Base-by-base conservation (phyloP, 2,888 invertebrate species). In the Marronus borbonicus region DNA sequence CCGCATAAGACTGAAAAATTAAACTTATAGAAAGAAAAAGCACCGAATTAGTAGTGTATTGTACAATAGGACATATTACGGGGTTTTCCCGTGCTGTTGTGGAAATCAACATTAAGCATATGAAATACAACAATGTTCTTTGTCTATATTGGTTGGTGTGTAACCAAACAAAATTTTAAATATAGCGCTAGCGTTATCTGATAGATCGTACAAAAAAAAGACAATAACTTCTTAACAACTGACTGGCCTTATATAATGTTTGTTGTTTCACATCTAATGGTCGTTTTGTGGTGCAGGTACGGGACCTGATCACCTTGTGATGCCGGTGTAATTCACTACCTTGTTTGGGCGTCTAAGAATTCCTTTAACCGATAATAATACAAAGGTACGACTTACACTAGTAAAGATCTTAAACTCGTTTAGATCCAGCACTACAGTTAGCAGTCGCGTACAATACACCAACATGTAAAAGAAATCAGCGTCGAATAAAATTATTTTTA, bases 281-380 rank as follows among this genome's bases (percentile, higher is more conserved):
- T 75, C 52, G 75, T 75, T 65, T 76, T 76, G 52, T 65, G 55
- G 76, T 65, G 52, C 55, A 76, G 76, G 76, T 66, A 66, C 55
- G 76, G 66, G 72, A 76, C 76, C 76, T 39, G 76, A 76, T 76
- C 76, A 76, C 76, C 76, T 76, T 76, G 76, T 76, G 52, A 65
- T 65, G 55, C 36, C 70, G 58, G 60, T 50, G 76, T 76, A 65
- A 65, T 52, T 55, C 65, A 66, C 52, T 76, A 66, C 55, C 76
- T 66, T 66, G 76, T 76, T 76, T 76, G 76, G 65, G 76, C 52
- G 65, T 76, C 76, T 36, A 66, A 66, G 76, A 76, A 76, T 76
- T 76, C 64, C 66, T 65, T 66, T 52, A 66, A 66, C 65, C 76
- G 65, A 76, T 65, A 76, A 52, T 74, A 76, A 76, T 66, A 65